Conservation (phyloP, 2,888 invertebrate species). For the Podotricha telesiphe region DNA sequence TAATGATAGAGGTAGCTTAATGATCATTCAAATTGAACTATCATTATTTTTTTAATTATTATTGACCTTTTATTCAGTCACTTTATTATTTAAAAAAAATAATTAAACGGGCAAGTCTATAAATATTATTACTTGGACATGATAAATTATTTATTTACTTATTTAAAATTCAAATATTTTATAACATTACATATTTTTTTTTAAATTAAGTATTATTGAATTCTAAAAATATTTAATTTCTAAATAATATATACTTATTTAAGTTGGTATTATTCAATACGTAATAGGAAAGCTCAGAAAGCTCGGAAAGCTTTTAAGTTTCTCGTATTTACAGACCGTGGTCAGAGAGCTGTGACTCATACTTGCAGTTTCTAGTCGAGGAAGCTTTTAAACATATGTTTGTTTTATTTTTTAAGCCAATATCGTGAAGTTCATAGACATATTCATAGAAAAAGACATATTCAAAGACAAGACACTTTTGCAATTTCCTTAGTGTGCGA, state of each 20-base stretch:
- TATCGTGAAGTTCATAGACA: background rate
- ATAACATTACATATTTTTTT: too few species aligned
- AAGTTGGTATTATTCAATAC: too few species aligned
- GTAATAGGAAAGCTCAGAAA: too few species aligned
- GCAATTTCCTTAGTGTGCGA: too few species aligned
- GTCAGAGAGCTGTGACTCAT: background rate
- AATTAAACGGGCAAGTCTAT: background rate
- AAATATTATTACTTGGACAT: background rate
- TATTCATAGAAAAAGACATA: too few species aligned
- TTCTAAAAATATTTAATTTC: too few species aligned
- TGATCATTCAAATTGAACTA: conserved; percentile 19
- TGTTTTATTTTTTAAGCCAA: background rate
- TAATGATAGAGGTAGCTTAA: conserved; percentile 21
- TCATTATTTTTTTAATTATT: conserved; percentile 8
- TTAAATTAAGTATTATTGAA: too few species aligned
- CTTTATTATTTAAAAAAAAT: background rate
- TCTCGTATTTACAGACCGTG: background rate
- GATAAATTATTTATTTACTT: too few species aligned
- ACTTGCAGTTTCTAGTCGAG: background rate
- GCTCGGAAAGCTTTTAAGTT: too few species aligned
- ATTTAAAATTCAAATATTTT: too few species aligned
- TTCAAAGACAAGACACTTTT: too few species aligned
- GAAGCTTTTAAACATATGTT: conserved; percentile 9
- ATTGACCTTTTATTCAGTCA: background rate
- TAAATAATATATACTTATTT: too few species aligned